A percentile compares a stretch with the other conserved stretches of the same genome.
Evolutionary conservation across 37 sponge, comb jelly and placozoan genomes (phyloP).

Genomic region (Beroe ovata): DNA sequence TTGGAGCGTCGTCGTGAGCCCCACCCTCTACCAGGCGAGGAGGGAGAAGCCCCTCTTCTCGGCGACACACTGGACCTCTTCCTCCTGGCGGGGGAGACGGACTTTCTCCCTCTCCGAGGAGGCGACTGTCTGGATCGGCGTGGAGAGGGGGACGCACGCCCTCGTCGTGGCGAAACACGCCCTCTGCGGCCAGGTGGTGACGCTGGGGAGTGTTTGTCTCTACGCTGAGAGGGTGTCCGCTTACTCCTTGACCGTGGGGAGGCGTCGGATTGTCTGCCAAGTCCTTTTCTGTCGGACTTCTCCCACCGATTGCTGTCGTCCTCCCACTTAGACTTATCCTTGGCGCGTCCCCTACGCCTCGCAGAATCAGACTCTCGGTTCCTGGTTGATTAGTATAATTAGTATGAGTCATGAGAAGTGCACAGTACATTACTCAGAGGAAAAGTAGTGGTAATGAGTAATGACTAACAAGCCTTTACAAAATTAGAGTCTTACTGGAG

Average conservation of each 20-base stretch:
- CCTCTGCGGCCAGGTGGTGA: background rate
- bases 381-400: too few relatives aligned
- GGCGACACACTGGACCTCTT: background rate
- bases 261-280: background rate
- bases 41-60: background rate
- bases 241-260: background rate
- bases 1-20: background rate
- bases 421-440: too few relatives aligned
- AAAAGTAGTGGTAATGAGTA: too few relatives aligned
- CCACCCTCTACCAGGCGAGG: background rate
- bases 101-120: background rate
- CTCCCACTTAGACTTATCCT: conserved; percentile 19
- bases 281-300: background rate
- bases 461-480: too few relatives aligned
- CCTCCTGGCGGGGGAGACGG: background rate
- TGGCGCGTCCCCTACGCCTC: background rate
- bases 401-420: too few relatives aligned
- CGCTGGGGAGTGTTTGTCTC: background rate
- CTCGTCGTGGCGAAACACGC: background rate
- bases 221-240: background rate
- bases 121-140: conserved; percentile 2
- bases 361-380: background rate
- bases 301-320: conserved; percentile 26
- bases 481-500: too few relatives aligned
- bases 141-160: conserved; percentile 3